A percentile compares a stretch with the other conserved stretches of the same genome.
Conservation (phyloP, 2,888 invertebrate species). For the Dryococelus australis region DNA sequence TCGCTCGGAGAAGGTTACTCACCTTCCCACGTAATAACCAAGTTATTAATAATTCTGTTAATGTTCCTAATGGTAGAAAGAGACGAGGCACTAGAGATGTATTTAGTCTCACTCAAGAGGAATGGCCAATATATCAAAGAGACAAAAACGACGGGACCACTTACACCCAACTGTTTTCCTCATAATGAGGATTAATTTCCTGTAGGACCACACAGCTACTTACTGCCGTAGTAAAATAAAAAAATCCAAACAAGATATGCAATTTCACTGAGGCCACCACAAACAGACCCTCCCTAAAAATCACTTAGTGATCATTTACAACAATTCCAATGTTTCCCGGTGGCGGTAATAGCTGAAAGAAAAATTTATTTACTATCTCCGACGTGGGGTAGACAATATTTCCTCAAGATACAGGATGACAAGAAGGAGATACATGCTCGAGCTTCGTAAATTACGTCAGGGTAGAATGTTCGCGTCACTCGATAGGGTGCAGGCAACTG, state of each 20-base stretch:
- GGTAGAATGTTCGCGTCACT: too few species aligned
- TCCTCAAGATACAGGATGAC: background rate
- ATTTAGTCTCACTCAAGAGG: constrained; percentile 11
- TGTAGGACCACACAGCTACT: background rate
- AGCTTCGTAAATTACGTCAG: background rate
- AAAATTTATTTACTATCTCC: background rate
- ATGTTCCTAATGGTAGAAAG: background rate
- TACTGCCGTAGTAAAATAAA: background rate
- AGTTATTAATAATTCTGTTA: background rate
- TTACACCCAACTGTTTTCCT: background rate
- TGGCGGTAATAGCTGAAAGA: background rate
- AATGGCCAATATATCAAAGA: constrained; percentile 16
- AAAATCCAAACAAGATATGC: background rate
- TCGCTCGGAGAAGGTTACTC: background rate
- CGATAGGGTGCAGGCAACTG: too few species aligned
- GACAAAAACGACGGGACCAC: background rate
- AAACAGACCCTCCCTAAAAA: background rate
- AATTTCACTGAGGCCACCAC: background rate
- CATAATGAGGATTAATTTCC: background rate
- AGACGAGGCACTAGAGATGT: background rate
- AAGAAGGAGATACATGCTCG: background rate
- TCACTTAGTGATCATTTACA: background rate
- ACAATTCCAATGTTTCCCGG: background rate
- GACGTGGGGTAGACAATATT: background rate
- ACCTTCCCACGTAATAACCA: background rate